Conservation (phyloP, 2,888 invertebrate species). For the Platyscelio sp. region DNA sequence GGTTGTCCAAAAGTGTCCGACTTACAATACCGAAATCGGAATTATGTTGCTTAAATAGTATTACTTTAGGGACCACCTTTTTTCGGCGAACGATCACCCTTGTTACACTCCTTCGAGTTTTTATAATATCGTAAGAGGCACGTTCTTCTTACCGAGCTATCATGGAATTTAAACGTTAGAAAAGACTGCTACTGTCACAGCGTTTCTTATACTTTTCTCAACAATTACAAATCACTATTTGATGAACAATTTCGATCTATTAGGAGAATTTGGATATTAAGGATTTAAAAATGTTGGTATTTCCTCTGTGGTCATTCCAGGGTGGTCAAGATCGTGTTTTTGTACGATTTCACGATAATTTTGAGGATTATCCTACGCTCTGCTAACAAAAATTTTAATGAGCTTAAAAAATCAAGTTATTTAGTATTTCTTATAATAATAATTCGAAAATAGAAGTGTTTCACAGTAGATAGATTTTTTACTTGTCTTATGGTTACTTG, state of each 20-base stretch:
- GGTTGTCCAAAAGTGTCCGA: slow-evolving; percentile 71
- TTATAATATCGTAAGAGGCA: slow-evolving; percentile 77
- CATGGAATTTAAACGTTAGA: slow-evolving; percentile 44
- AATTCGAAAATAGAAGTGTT: too few species aligned
- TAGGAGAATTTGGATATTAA: slow-evolving; percentile 50
- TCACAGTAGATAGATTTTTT: too few species aligned
- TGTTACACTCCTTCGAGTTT: slow-evolving; percentile 71
- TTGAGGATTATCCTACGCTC: slow-evolving; percentile 31
- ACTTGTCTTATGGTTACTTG: too few species aligned
- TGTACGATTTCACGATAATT: slow-evolving; percentile 25
- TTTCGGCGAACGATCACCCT: slow-evolving; percentile 68
- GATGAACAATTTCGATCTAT: slow-evolving; percentile 44
- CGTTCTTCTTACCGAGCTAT: slow-evolving; percentile 70
- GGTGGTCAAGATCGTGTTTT: slow-evolving; percentile 46
- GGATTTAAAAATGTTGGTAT: slow-evolving; percentile 35
- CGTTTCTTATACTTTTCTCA: slow-evolving; percentile 32
- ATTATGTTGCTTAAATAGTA: slow-evolving; percentile 61
- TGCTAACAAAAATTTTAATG: slow-evolving; percentile 44
- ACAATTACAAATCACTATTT: slow-evolving; percentile 29
- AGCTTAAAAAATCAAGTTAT: slow-evolving; percentile 43
- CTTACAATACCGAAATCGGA: slow-evolving; percentile 69
- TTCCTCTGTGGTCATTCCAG: slow-evolving; percentile 21
- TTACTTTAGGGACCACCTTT: slow-evolving; percentile 56
- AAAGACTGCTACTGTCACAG: slow-evolving; percentile 48
- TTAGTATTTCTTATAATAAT: slow-evolving; percentile 36